Evolutionary conservation across 1,140 invertebrate genomes (phyloP).

Genomic region (Drosophila sturtevanti): DNA sequence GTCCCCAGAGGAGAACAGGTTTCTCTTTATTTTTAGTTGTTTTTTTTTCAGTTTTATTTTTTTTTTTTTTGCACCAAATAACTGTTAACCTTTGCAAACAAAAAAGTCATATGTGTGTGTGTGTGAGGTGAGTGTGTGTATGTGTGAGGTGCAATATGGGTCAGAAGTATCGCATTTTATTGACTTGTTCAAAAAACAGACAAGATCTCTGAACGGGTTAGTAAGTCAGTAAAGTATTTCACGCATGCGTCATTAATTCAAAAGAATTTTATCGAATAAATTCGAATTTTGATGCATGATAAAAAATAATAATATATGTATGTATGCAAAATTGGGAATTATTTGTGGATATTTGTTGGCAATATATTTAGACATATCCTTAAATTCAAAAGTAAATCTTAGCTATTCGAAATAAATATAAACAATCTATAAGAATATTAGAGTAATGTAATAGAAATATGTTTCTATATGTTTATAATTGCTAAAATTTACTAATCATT

Average conservation of each 20-base stretch:
- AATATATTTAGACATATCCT: too few species aligned
- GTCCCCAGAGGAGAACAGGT: constrained; percentile 21
- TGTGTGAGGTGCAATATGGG: constrained; percentile 57
- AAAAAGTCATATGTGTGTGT: constrained; percentile 33
- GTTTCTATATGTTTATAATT: too few species aligned
- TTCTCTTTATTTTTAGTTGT: not conserved
- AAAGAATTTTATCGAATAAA: constrained; percentile 41
- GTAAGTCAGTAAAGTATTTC: constrained; percentile 49
- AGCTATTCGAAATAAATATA: too few species aligned
- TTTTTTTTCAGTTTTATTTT: too few species aligned
- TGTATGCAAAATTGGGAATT: not conserved
- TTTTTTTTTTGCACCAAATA: constrained; percentile 18
- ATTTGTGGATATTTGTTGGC: too few species aligned
- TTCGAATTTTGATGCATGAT: not conserved
- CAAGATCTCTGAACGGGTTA: constrained; percentile 52
- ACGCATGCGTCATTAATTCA: constrained; percentile 53
- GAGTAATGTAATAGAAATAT: too few species aligned
- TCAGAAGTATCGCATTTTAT: constrained; percentile 59
- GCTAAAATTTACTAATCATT: too few species aligned
- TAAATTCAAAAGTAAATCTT: not conserved
- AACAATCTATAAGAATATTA: too few species aligned
- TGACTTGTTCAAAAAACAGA: constrained; percentile 52
- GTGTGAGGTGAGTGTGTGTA: constrained; percentile 13
- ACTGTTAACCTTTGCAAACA: constrained; percentile 61
- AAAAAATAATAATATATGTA: not conserved